Conservation (phyloP, 2,888 invertebrate species). For the Scaptomyza reducta region DNA sequence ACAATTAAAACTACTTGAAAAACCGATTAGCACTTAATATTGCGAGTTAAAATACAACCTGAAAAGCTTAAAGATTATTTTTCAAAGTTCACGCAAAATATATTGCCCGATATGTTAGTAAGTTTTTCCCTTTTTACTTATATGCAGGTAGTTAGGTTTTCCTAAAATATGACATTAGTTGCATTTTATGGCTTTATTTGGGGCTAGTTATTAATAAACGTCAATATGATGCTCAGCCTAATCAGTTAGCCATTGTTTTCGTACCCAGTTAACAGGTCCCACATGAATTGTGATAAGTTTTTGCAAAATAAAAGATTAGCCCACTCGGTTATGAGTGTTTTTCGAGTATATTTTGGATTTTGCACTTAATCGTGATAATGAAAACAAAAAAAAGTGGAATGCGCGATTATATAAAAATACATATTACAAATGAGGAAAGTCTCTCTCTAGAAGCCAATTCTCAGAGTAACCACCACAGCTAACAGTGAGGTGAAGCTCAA, state of each 20-base stretch:
- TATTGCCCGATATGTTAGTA: conserved; percentile 5
- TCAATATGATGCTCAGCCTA: conserved; percentile 38
- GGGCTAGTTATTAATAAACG: conserved; percentile 13
- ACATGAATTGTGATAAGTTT: conserved; percentile 34
- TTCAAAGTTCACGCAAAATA: conserved; percentile 14
- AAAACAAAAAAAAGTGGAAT: conserved; percentile 12
- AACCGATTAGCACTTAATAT: not conserved
- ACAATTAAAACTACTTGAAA: not conserved
- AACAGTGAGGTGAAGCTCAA: conserved; percentile 52
- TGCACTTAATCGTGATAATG: conserved; percentile 26
- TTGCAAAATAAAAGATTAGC: conserved; percentile 38
- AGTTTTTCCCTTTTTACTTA: conserved; percentile 1
- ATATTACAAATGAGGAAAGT: conserved; percentile 9
- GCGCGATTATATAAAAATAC: conserved; percentile 52
- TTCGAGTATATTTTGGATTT: conserved; percentile 40
- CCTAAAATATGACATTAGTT: conserved; percentile 2
- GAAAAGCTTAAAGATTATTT: not conserved
- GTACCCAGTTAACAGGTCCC: conserved; percentile 14
- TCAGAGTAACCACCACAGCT: conserved; percentile 45
- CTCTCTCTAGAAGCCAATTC: conserved; percentile 42
- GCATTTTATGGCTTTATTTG: conserved; percentile 44
- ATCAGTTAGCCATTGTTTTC: conserved; percentile 23
- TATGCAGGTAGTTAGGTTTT: not conserved
- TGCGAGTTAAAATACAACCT: too few species aligned
- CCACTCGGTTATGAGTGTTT: conserved; percentile 9